These are phyloP conservation scores for Ariopsis seemanni DNA, from an alignment of 2,113 vertebrate genomes.

Conservation along the genomic window DNA sequence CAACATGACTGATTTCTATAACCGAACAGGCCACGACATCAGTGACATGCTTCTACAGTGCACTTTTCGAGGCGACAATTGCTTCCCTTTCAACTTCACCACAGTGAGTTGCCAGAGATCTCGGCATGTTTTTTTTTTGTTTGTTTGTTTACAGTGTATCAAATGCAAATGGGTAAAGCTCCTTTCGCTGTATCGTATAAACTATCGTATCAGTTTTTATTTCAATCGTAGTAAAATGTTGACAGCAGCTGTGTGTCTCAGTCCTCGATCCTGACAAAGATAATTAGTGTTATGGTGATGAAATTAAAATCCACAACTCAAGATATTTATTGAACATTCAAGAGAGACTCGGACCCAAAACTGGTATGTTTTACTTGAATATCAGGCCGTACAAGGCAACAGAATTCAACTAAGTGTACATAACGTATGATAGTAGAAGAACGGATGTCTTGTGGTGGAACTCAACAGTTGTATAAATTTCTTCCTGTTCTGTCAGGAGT, in stretches of 20 bases:
- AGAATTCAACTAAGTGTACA: neutral
- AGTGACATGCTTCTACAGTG: conserved; percentile 85
- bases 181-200: neutral
- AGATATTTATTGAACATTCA: neutral
- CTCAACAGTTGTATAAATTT: neutral
- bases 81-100: conserved; percentile 78
- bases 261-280: neutral
- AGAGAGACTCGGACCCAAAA: neutral
- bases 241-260: neutral
- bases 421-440: neutral
- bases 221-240: neutral
- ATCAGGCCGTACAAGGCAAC: neutral
- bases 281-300: neutral
- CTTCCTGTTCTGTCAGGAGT: neutral
- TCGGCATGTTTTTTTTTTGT: neutral
- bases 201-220: neutral
- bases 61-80: conserved; percentile 80
- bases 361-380: neutral
- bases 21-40: conserved; percentile 86
- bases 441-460: neutral
- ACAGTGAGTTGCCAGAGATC: conserved; percentile 73
- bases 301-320: neutral
- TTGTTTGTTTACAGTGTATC: neutral
- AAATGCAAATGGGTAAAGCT: neutral
- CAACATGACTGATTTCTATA: conserved; percentile 89